Percentiles rank a stretch among this genome's conserved stretches.
Conservation (phyloP, 2,888 invertebrate species). For the Eucera pruinosa region DNA sequence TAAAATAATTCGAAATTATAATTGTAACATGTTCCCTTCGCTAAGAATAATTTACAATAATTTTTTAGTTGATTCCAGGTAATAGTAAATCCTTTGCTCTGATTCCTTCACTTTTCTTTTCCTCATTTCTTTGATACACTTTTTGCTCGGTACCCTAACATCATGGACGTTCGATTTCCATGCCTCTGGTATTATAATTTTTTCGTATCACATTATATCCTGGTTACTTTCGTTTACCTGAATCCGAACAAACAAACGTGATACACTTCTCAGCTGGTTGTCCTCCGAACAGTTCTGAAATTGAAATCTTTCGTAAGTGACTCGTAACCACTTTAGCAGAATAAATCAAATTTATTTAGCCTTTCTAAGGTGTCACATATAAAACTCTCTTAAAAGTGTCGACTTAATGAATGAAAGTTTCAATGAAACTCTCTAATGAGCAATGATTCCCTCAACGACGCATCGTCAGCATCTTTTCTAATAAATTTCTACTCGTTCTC, state of each 20-base stretch:
- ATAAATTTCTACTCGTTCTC: not conserved
- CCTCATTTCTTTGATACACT: slow-evolving; percentile 4
- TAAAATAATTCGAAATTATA: not conserved
- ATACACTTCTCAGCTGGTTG: not conserved
- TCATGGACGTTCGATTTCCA: slow-evolving; percentile 7
- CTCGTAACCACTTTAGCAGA: not conserved
- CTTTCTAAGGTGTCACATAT: not conserved
- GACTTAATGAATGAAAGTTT: slow-evolving; percentile 15
- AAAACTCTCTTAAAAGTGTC: not conserved
- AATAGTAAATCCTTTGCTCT: slow-evolving; percentile 68
- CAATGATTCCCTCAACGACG: not conserved
- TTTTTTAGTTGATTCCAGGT: slow-evolving; percentile 38
- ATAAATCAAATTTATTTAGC: not conserved
- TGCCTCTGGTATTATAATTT: not conserved
- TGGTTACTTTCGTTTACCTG: not conserved
- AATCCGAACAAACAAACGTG: not conserved
- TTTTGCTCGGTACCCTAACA: slow-evolving; percentile 10
- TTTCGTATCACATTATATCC: slow-evolving; percentile 1
- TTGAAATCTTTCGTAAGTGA: slow-evolving; percentile 9
- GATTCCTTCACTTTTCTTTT: slow-evolving; percentile 64
- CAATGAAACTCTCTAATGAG: not conserved
- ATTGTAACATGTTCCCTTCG: not conserved
- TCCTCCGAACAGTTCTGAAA: slow-evolving; percentile 16
- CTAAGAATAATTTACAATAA: not conserved
- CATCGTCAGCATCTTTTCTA: not conserved